Percentiles rank a stretch among this genome's conserved stretches.
These are phyloP conservation scores for Drosophila setifemur DNA, from an alignment of 1,140 invertebrate genomes.

Conservation along the genomic window DNA sequence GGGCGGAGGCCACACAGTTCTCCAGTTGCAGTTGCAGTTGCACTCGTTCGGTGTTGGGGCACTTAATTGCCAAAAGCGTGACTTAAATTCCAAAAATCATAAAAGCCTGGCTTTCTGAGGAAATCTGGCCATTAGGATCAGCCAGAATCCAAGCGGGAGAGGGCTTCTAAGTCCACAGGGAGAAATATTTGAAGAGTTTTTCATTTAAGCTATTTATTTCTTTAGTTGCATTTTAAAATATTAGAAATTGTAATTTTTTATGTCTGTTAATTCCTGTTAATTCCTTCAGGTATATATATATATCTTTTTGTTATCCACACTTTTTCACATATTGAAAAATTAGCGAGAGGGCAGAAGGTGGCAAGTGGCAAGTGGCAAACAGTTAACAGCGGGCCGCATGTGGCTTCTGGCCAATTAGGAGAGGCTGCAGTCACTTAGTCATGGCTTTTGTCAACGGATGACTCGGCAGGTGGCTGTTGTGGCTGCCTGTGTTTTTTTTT, in stretches of 20 bases:
- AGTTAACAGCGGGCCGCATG: not conserved
- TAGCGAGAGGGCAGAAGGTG: conserved; percentile 46
- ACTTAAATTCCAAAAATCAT: conserved; percentile 78
- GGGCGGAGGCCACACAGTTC: conserved; percentile 50
- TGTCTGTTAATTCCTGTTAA: too few relatives aligned
- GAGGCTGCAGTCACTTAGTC: conserved; percentile 39
- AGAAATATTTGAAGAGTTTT: too few relatives aligned
- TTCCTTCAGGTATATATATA: too few relatives aligned
- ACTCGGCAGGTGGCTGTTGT: conserved; percentile 27
- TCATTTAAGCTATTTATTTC: too few relatives aligned
- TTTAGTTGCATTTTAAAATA: too few relatives aligned
- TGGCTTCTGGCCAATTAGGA: conserved; percentile 49
- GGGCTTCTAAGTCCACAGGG: not conserved
- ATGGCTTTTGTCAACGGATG: conserved; percentile 36
- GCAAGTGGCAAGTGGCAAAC: conserved; percentile 24
- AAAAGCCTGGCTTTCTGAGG: conserved; percentile 47
- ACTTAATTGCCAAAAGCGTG: conserved; percentile 80
- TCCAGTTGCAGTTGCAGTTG: conserved; percentile 3
- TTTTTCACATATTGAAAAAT: too few relatives aligned
- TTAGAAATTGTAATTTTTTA: too few relatives aligned
- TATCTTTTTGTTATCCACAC: too few relatives aligned
- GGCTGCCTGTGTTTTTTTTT: conserved; percentile 40
- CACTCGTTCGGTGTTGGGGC: conserved; percentile 53
- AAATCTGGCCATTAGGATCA: not conserved
- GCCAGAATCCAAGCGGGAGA: not conserved